Evolutionary conservation across 2,797 vertebrate species (phyloP).

Genomic region (Xyrichtys novacula): DNA sequence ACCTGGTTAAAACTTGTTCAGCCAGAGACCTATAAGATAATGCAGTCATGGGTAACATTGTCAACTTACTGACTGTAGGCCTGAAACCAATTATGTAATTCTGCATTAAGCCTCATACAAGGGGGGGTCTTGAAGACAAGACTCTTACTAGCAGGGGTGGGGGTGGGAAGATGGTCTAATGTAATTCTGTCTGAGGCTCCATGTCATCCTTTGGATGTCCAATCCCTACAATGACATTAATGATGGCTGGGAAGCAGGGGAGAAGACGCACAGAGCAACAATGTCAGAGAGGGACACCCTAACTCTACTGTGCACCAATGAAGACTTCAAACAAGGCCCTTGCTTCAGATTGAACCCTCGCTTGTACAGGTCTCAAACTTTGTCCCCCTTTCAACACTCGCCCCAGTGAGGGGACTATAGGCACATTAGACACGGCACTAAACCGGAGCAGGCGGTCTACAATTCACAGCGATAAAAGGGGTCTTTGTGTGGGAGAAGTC

Average conservation of each 20-base stretch:
- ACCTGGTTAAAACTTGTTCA: background rate
- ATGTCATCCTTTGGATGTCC: conserved; percentile 32
- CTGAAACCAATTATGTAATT: conserved; percentile 20
- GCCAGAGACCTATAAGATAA: background rate
- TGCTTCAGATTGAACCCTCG: conserved; percentile 79
- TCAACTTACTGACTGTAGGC: background rate
- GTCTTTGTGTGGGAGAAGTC: conserved; percentile 87
- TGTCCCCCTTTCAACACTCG: conserved; percentile 83
- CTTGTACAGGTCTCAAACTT: conserved; percentile 89
- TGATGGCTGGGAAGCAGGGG: conserved; percentile 58
- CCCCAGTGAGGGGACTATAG: conserved; percentile 80
- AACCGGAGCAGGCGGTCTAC: conserved; percentile 85
- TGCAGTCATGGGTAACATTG: background rate
- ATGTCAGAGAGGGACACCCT: conserved; percentile 68
- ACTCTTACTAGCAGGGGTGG: conserved; percentile 22
- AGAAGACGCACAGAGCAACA: conserved; percentile 54
- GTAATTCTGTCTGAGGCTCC: conserved; percentile 38
- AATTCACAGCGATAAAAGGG: conserved; percentile 84
- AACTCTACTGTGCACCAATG: conserved; percentile 74
- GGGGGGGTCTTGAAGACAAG: conserved; percentile 17
- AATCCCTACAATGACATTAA: conserved; percentile 58
- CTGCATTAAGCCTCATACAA: conserved; percentile 18
- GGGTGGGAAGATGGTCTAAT: conserved; percentile 29
- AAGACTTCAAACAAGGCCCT: conserved; percentile 80
- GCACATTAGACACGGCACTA: conserved; percentile 88